These are phyloP conservation scores for Rhizomys pruinosus DNA, from an alignment of 2,113 vertebrate species.

Conservation along the genomic window DNA sequence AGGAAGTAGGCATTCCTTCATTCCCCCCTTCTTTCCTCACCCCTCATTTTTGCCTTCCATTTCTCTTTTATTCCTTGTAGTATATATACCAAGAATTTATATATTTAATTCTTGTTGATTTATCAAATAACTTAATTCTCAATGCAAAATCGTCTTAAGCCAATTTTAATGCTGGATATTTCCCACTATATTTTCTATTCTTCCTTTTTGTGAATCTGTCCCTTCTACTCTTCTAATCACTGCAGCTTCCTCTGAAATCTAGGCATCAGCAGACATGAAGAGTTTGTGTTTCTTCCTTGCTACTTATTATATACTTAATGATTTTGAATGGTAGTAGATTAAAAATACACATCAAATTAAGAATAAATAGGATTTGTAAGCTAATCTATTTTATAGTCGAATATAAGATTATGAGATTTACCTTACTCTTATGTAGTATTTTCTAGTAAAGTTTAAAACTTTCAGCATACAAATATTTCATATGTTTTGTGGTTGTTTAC, in stretches of 20 bases:
- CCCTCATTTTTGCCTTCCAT: too few relatives aligned
- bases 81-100: neutral
- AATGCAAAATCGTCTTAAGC: neutral
- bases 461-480: neutral
- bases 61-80: rapidly evolving
- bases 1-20: neutral
- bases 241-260: neutral
- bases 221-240: neutral
- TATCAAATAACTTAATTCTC: neutral
- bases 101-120: neutral
- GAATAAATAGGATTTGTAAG: neutral
- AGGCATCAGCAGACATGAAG: neutral
- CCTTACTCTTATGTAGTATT: neutral
- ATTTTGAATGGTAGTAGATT: neutral
- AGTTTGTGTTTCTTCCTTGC: neutral
- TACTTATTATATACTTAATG: neutral
- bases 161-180: neutral
- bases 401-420: neutral
- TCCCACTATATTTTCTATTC: neutral
- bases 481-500: neutral
- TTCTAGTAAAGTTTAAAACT: neutral
- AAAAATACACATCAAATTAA: neutral
- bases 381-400: neutral
- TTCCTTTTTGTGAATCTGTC: neutral
- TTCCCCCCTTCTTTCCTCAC: neutral